These are phyloP conservation scores for Rutilus rutilus DNA, from an alignment of 2,113 vertebrate species.

Conservation along the genomic window DNA sequence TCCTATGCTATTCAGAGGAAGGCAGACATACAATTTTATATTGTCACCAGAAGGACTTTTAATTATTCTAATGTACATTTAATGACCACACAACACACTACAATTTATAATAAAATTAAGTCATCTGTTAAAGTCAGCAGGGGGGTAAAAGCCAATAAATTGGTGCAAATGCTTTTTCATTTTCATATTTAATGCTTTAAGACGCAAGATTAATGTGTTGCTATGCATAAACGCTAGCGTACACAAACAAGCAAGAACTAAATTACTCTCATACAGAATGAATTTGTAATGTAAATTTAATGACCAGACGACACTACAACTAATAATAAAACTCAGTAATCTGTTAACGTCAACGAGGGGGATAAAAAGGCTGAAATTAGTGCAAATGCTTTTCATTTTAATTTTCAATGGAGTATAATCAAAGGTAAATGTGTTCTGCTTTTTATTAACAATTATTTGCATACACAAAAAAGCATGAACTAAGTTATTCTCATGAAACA, in stretches of 20 bases:
- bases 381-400: neutral
- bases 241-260: neutral
- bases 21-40: conserved; percentile 39
- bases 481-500: neutral
- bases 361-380: conserved; percentile 2
- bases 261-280: neutral
- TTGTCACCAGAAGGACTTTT: conserved; percentile 54
- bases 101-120: conserved; percentile 56
- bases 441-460: neutral
- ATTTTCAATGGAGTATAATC: neutral
- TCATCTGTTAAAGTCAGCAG: conserved; percentile 63
- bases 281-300: conserved; percentile 65
- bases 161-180: conserved; percentile 5
- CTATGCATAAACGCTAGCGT: neutral
- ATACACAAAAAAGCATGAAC: neutral
- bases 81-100: conserved; percentile 56
- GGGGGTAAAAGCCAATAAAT: conserved; percentile 7
- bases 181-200: conserved; percentile 23
- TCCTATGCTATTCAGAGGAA: conserved; percentile 61
- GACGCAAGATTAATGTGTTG: neutral
- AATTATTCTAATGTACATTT: conserved; percentile 70
- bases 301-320: conserved; percentile 54
- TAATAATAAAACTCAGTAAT: conserved; percentile 60
- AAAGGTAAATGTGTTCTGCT: neutral
- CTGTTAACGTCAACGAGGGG: conserved; percentile 50